A percentile compares a stretch with the other conserved stretches of the same genome.
Evolutionary conservation across 2,888 invertebrate species (phyloP).

Genomic region (Diogma glabrata): DNA sequence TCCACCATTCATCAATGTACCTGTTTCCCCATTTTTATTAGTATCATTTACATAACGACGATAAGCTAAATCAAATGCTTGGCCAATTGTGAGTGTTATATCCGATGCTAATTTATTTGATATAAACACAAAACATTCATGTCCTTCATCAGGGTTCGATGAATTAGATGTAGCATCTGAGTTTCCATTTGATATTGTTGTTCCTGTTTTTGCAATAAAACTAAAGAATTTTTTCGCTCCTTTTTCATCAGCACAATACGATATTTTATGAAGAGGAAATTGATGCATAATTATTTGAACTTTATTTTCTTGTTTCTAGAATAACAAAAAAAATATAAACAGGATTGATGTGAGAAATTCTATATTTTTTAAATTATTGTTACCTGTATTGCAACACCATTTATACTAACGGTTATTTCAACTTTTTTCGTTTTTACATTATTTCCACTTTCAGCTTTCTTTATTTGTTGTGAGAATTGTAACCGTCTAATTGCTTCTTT

Average conservation of each 20-base stretch:
- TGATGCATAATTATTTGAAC: slow-evolving; percentile 79
- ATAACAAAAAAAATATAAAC: neutral
- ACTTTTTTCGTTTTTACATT: slow-evolving; percentile 77
- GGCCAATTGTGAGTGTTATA: slow-evolving; percentile 94
- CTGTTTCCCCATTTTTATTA: slow-evolving; percentile 73
- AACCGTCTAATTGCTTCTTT: slow-evolving; percentile 95
- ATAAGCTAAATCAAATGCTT: slow-evolving; percentile 96
- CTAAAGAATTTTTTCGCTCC: slow-evolving; percentile 85
- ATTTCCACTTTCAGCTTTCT: slow-evolving; percentile 74
- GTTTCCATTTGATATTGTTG: slow-evolving; percentile 15
- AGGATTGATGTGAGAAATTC: too few species aligned
- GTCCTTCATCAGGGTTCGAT: slow-evolving; percentile 52
- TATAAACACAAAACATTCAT: slow-evolving; percentile 94
- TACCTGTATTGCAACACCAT: slow-evolving; percentile 89
- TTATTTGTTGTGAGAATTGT: slow-evolving; percentile 85
- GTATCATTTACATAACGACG: slow-evolving; percentile 86
- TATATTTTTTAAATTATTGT: too few species aligned
- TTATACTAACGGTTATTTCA: slow-evolving; percentile 93
- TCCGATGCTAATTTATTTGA: slow-evolving; percentile 96
- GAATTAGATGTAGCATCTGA: slow-evolving; percentile 26
- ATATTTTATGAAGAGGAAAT: slow-evolving; percentile 93
- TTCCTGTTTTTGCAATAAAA: slow-evolving; percentile 34
- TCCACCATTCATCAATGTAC: neutral
- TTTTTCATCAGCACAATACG: slow-evolving; percentile 98
- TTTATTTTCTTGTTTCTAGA: slow-evolving; percentile 48